Percentiles rank a stretch among this genome's conserved stretches.
phyloP scores from a whole-genome alignment of 2,888 invertebrate species.

The Drosophila parthenogenetica region DNA sequence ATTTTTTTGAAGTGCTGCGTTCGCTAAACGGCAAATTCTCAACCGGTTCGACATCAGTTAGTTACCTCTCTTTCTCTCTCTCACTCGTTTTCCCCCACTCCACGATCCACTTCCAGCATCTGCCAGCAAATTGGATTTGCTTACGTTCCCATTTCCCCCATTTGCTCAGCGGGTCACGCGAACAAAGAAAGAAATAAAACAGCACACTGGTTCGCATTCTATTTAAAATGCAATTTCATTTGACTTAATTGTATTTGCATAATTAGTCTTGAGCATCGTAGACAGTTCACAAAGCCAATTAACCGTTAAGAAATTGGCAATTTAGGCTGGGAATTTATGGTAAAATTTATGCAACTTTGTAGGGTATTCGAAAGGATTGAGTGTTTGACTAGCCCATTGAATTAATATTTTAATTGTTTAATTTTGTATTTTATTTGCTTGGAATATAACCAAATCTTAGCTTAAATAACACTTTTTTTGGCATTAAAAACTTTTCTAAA shows the following conservation, averaged over 20 bases:
- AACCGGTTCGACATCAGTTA: constrained; percentile 47
- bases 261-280: not conserved
- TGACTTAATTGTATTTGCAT: constrained; percentile 1
- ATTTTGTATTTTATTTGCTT: too few relatives aligned
- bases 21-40: constrained; percentile 35
- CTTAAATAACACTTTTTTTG: too few relatives aligned
- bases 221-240: constrained; percentile 4
- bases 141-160: constrained; percentile 53
- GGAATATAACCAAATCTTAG: too few relatives aligned
- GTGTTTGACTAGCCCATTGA: too few relatives aligned
- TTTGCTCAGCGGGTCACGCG: constrained; percentile 51
- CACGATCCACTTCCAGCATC: constrained; percentile 28
- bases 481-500: too few relatives aligned
- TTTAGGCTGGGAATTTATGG: not conserved
- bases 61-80: not conserved
- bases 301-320: not conserved
- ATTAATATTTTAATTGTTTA: too few relatives aligned
- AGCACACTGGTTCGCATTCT: constrained; percentile 41
- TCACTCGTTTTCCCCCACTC: not conserved
- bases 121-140: constrained; percentile 54
- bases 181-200: constrained; percentile 48
- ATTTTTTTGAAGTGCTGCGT: constrained; percentile 8
- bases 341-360: not conserved
- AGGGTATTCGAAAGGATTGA: too few relatives aligned
- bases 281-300: not conserved